Evolutionary conservation across 2,797 vertebrate species (phyloP), one percentile per base, ranked within the genome.

Genomic region (Psittacula derbiana): DNA sequence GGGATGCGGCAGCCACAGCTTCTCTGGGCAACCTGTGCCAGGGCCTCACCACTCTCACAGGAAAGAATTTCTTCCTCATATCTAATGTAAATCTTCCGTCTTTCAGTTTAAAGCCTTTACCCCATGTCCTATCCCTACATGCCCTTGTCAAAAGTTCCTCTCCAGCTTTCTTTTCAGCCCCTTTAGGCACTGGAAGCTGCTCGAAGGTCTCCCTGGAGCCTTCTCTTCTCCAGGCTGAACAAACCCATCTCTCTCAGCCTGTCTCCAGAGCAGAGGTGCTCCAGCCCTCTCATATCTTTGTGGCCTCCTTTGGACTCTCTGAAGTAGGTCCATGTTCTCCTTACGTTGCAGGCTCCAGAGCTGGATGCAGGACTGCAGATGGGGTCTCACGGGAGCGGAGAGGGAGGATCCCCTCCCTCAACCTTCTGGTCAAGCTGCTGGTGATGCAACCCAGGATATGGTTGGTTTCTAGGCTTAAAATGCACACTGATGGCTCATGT

Each of bases 11-110:
- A 80, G 2, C 17, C 49, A 58, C 30, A 80, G 9, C 4, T 64
- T 12, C 30, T 41, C 12, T 50, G 70, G 10, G 5, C 8, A 50
- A 0, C 4, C 21, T 41, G 7, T 46, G 2, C 43, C 55, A 64
- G 11, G 4, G 43, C 1, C 25, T 58, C 25, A 7, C 4, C 21
- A 46, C 6, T 28, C n/a, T 58, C 30, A 36, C 0, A 8, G 18
- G 11, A 21, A 75, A 31, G 27, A 64, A 46, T 52, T 70, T 64
- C 49, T 64, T 50, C 40, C 12, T 16, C 36, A 12, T 11, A 64
- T 5, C 30, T 33, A 2, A 57, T 16, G 21, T 16, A 24, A 57
- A 36, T 57, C 55, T 36, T 24, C 30, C 31, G 1, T 28, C n/a
- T 36, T 50, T 27, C 28, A 31, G 17, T 40, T 62, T 24, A 57